Conservation (phyloP, 2,113 vertebrate species). For the Balaeniceps rex region DNA sequence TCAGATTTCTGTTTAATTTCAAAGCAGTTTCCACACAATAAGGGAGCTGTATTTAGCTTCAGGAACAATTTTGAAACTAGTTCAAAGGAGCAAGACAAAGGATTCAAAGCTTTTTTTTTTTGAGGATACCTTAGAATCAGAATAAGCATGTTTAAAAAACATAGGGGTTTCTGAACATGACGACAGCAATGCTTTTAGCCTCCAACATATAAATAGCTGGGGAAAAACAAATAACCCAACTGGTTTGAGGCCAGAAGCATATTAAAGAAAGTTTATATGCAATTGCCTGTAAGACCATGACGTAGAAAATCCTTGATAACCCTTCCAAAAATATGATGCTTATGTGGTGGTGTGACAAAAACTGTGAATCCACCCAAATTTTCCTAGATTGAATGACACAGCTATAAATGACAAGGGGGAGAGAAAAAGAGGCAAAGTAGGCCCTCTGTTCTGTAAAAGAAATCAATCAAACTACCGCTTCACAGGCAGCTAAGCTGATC, state of each 20-base stretch:
- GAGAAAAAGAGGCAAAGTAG: background rate
- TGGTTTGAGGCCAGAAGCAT: background rate
- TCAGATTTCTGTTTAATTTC: conserved; percentile 1
- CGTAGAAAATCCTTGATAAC: background rate
- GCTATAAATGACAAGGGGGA: background rate
- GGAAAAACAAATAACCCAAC: background rate
- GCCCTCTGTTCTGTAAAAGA: background rate
- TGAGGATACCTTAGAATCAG: background rate
- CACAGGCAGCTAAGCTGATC: background rate
- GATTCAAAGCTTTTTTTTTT: background rate
- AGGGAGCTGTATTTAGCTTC: background rate
- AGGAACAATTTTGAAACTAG: background rate
- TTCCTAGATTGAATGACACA: background rate
- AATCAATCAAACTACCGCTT: background rate
- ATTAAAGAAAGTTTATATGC: background rate
- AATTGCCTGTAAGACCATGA: background rate
- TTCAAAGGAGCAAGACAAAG: background rate
- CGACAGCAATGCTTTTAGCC: background rate
- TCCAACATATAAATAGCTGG: background rate
- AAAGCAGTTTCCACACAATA: background rate
- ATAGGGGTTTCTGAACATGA: background rate
- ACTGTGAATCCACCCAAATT: background rate
- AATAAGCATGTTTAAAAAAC: background rate
- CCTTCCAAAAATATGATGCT: background rate
- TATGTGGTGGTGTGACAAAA: background rate